Evolutionary conservation across 2,113 vertebrate species (phyloP), one percentile per base, ranked within the genome.

Genomic region (Dolichallabes microphthalmus): DNA sequence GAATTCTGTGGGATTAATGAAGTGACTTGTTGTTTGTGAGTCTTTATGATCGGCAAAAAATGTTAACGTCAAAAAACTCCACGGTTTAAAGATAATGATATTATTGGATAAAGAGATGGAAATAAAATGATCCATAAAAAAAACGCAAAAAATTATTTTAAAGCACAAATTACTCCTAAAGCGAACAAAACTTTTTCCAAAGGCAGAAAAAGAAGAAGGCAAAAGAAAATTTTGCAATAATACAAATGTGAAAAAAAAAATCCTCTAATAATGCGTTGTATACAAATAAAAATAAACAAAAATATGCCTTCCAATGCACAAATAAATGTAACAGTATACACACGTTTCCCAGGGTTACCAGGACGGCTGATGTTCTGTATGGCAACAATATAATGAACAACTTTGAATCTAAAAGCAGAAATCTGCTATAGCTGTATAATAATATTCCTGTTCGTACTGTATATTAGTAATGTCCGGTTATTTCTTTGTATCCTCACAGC

Each of bases 1-100:
- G 94, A 95, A 94, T 95, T 94, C 94, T 94, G 93, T 94, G 94
- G 89, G 94, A 92, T 93, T 95, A 95, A 95, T 94, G 94, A 94
- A 94, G 94, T 93, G 93, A 93, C 94, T 94, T 91, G 94, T 94
- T 93, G 94, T 94, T 95, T 95, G 91, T 93, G 32, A 32, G 90
- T 90, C 88, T 93, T 93, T 94, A 90, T 92, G 90, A 92, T 93
- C 91, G 94, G 94, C 94, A 95, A 91, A 95, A 95, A 93, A 53
- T 83, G 92, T 94, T 93, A 93, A 85, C 89, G 92, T 84, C 66
- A 80, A 61, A 39, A 52, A 92, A 91, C 91, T 92, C 91, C 78
- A 87, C 90, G 88, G 92, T 13, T 80, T 87, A 82, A 0, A 87
- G 92, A 93, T 88, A 90, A 87, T 55, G 87, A 45, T 45, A 7